These are phyloP conservation scores for Ricordea florida DNA, from an alignment of 92 coral and sea anemone genomes.

Conservation along the genomic window DNA sequence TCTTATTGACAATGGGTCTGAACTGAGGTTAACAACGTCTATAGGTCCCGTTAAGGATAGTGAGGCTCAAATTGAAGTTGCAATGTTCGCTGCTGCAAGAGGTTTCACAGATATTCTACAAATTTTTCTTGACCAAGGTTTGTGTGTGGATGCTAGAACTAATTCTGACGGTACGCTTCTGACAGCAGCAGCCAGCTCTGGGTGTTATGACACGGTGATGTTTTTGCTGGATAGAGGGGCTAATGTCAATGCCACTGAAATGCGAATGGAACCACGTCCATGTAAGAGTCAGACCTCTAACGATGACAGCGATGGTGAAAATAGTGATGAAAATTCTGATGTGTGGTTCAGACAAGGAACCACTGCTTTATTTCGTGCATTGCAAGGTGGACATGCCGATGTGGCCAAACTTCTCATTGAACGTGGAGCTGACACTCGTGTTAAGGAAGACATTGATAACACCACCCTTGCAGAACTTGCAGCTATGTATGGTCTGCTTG, in stretches of 20 bases:
- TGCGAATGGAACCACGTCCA: neutral
- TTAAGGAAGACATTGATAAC: neutral
- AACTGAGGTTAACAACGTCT: neutral
- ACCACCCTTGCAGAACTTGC: neutral
- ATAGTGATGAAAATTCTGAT: neutral
- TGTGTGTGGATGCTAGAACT: neutral
- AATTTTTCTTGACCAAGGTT: neutral
- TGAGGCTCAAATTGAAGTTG: neutral
- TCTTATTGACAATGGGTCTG: neutral
- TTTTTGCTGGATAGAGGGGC: slow-evolving; percentile 19
- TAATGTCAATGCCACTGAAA: neutral
- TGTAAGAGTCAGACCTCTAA: neutral
- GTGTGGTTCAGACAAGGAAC: too few species aligned
- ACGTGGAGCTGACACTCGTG: slow-evolving; percentile 13
- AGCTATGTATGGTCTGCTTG: neutral
- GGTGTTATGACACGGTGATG: slow-evolving; percentile 1
- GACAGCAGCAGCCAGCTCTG: neutral
- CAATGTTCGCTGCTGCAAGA: neutral
- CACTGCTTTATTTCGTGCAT: neutral
- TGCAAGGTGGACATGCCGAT: neutral
- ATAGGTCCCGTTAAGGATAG: neutral
- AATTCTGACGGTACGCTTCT: neutral
- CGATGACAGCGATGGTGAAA: neutral
- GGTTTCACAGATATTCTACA: neutral
- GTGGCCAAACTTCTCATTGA: slow-evolving; percentile 6